A percentile compares a stretch with the other conserved stretches of the same genome.
Conservation (phyloP, 1,140 invertebrate species). For the Drosophila fuyamai region DNA sequence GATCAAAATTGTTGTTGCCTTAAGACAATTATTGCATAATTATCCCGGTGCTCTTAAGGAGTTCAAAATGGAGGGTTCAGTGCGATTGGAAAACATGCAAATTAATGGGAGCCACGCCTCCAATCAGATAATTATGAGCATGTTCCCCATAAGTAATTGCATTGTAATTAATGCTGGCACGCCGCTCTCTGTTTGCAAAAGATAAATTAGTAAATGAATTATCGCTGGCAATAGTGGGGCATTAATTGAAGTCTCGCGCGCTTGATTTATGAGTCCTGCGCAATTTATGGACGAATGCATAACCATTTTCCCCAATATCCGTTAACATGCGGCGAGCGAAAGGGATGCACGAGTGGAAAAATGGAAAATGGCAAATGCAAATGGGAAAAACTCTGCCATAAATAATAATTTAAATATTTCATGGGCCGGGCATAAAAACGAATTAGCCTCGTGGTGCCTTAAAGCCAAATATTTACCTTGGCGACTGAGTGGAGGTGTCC, state of each 20-base stretch:
- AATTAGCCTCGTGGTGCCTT: slow-evolving; percentile 65
- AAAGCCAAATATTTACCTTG: slow-evolving; percentile 63
- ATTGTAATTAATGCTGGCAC: slow-evolving; percentile 77
- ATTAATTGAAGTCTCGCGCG: slow-evolving; percentile 76
- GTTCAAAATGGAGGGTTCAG: not conserved
- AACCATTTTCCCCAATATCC: slow-evolving; percentile 64
- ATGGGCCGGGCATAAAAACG: slow-evolving; percentile 61
- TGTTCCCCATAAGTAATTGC: slow-evolving; percentile 71
- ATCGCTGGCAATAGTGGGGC: slow-evolving; percentile 73
- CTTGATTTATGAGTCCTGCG: slow-evolving; percentile 68
- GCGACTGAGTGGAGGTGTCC: not conserved
- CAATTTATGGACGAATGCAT: slow-evolving; percentile 69
- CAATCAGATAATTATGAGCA: slow-evolving; percentile 66
- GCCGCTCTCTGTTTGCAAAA: slow-evolving; percentile 49
- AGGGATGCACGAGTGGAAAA: slow-evolving; percentile 26
- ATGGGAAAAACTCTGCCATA: slow-evolving; percentile 69
- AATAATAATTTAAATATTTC: slow-evolving; percentile 81
- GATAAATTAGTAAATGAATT: slow-evolving; percentile 82
- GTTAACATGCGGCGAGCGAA: slow-evolving; percentile 21
- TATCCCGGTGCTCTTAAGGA: not conserved
- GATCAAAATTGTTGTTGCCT: slow-evolving; percentile 7
- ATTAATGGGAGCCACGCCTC: slow-evolving; percentile 51
- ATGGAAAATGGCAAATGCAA: slow-evolving; percentile 46
- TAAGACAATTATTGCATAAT: not conserved
- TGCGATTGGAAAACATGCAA: slow-evolving; percentile 48